phyloP scores from a whole-genome alignment of 2,797 vertebrate species.

The Spea hammondii region DNA sequence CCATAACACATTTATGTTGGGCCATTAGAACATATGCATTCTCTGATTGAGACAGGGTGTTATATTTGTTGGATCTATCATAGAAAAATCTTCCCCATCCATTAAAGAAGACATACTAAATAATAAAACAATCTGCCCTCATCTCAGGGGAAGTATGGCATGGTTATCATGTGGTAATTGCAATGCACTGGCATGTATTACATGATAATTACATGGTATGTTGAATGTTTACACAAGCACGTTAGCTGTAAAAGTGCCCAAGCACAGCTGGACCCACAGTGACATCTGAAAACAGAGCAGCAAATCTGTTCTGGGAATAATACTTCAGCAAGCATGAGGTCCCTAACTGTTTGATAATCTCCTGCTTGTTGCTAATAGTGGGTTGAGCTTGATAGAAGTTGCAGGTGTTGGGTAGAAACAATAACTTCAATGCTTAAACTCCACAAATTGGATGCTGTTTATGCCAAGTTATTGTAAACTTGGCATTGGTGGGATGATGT shows the following conservation, averaged over 20 bases:
- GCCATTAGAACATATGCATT: too few relatives aligned
- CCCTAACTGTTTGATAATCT: slow-evolving; percentile 11
- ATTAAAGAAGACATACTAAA: background rate
- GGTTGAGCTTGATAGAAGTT: slow-evolving; percentile 13
- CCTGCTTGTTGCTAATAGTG: slow-evolving; percentile 22
- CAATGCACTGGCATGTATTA: slow-evolving; percentile 28
- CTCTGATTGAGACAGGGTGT: too few relatives aligned
- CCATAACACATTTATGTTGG: too few relatives aligned
- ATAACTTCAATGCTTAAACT: background rate
- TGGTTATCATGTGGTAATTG: slow-evolving; percentile 34
- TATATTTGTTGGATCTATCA: background rate
- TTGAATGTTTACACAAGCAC: slow-evolving; percentile 26
- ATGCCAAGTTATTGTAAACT: slow-evolving; percentile 10
- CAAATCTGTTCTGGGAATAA: slow-evolving; percentile 22
- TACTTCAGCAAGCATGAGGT: slow-evolving; percentile 15
- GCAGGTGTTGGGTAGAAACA: slow-evolving; percentile 34
- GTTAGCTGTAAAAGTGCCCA: slow-evolving; percentile 40
- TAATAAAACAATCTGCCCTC: slow-evolving; percentile 12
- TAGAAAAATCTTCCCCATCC: slow-evolving; percentile 1
- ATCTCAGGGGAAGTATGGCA: slow-evolving; percentile 27
- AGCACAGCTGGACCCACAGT: slow-evolving; percentile 39
- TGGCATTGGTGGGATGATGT: slow-evolving; percentile 17
- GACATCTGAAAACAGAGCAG: slow-evolving; percentile 13
- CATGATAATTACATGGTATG: slow-evolving; percentile 44
- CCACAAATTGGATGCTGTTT: slow-evolving; percentile 26